phyloP scores from a whole-genome alignment of 2,888 invertebrate species.

The Diaprepes abbreviatus region DNA sequence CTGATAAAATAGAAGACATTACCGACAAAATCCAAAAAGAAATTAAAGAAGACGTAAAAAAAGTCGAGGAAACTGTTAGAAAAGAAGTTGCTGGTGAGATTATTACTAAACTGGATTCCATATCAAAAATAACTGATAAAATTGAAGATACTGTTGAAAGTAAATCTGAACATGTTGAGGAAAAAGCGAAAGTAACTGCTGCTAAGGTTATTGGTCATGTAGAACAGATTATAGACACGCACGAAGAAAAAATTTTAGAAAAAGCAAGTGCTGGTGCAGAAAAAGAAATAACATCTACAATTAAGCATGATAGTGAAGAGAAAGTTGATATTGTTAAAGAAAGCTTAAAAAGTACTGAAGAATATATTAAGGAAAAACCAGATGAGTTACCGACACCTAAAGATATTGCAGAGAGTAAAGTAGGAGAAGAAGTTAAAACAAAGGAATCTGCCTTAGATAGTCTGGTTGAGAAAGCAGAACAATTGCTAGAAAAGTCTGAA shows the following conservation, averaged over 20 bases:
- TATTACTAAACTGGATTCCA: too few relatives aligned
- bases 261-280: not conserved
- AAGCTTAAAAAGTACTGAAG: not conserved
- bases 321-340: not conserved
- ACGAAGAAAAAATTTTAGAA: not conserved
- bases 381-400: too few relatives aligned
- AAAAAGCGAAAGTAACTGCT: not conserved
- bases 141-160: conserved; percentile 35
- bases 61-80: not conserved
- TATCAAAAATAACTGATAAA: conserved; percentile 38
- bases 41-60: conserved; percentile 13
- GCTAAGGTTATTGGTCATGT: not conserved
- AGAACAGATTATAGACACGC: not conserved
- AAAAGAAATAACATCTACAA: conserved; percentile 1
- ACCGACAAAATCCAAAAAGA: not conserved
- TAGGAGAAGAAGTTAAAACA: not conserved
- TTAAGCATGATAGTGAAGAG: not conserved
- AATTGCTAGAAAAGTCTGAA: conserved; percentile 30
- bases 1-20: not conserved
- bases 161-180: not conserved
- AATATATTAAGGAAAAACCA: not conserved
- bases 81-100: too few relatives aligned
- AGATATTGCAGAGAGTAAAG: not conserved
- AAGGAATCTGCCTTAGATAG: not conserved
- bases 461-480: conserved; percentile 24